Evolutionary conservation across 2,888 invertebrate species (phyloP).

Genomic region (Stenurella melanura): DNA sequence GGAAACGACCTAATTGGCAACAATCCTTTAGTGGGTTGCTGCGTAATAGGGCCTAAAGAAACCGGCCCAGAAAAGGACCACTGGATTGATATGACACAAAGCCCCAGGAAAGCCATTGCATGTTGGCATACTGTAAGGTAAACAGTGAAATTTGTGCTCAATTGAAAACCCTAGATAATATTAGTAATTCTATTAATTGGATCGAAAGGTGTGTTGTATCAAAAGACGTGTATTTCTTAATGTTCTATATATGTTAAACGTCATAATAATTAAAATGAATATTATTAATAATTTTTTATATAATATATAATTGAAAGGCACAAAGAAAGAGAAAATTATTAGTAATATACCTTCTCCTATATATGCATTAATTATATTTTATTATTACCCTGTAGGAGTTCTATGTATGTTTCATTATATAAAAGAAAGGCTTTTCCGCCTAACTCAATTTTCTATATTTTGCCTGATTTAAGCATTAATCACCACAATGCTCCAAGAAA

Average conservation of each 20-base stretch:
- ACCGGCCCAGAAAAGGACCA: slow-evolving; percentile 85
- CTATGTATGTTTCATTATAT: background rate
- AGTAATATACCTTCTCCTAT: slow-evolving; percentile 8
- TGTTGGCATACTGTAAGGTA: slow-evolving; percentile 84
- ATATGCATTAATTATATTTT: background rate
- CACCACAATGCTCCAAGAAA: background rate
- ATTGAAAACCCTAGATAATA: slow-evolving; percentile 38
- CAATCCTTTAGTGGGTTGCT: slow-evolving; percentile 80
- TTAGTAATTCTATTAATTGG: slow-evolving; percentile 22
- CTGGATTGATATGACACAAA: slow-evolving; percentile 92
- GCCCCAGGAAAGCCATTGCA: slow-evolving; percentile 90
- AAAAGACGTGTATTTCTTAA: slow-evolving; percentile 29
- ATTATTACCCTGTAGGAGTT: background rate
- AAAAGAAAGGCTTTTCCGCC: background rate
- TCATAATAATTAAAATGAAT: slow-evolving; percentile 15
- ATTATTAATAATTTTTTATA: slow-evolving; percentile 25
- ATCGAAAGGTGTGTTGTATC: slow-evolving; percentile 33
- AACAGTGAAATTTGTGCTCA: slow-evolving; percentile 52
- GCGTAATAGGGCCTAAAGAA: slow-evolving; percentile 83
- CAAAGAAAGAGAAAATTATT: slow-evolving; percentile 10
- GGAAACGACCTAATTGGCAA: slow-evolving; percentile 79
- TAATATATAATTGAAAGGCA: background rate
- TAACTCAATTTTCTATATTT: background rate
- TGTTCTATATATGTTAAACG: slow-evolving; percentile 35
- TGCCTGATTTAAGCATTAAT: background rate